Conservation (phyloP, 35 echinoderm and acorn worm genomes). For the Lytechinus variegatus region DNA sequence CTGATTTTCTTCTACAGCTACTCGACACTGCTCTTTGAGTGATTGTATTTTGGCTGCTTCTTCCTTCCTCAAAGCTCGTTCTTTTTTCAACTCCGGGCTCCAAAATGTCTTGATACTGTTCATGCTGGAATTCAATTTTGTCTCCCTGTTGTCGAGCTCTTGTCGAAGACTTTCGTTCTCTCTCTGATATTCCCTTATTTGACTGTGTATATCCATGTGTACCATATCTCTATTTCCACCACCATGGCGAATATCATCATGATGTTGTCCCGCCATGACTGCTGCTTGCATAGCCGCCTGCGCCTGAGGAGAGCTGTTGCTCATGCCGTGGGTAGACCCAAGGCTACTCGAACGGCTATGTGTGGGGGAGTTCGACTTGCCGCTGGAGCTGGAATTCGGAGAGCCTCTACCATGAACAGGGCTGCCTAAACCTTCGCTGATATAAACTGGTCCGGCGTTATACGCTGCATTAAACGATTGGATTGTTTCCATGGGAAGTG, state of each 20-base stretch:
- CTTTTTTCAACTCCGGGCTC: slow-evolving; percentile 99
- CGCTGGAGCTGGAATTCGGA: slow-evolving; percentile 72
- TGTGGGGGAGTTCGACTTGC: slow-evolving; percentile 76
- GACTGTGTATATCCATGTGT: slow-evolving; percentile 81
- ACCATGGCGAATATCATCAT: slow-evolving; percentile 61
- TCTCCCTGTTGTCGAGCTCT: slow-evolving; percentile 89
- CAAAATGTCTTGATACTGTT: slow-evolving; percentile 99
- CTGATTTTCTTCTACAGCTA: slow-evolving; percentile 94
- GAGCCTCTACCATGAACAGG: slow-evolving; percentile 72
- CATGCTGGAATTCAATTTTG: slow-evolving; percentile 96
- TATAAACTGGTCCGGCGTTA: slow-evolving; percentile 92
- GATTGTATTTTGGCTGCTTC: slow-evolving; percentile 82
- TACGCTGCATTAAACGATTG: slow-evolving; percentile 99
- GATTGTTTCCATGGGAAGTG: slow-evolving; percentile 94
- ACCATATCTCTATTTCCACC: slow-evolving; percentile 53
- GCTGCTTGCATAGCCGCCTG: slow-evolving; percentile 38
- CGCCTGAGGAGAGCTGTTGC: slow-evolving; percentile 60
- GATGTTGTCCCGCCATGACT: slow-evolving; percentile 46
- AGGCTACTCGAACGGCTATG: slow-evolving; percentile 93
- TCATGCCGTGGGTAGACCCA: slow-evolving; percentile 82
- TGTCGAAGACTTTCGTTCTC: slow-evolving; percentile 85
- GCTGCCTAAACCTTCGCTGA: slow-evolving; percentile 87
- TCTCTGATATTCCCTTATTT: slow-evolving; percentile 88
- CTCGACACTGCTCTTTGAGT: slow-evolving; percentile 88
- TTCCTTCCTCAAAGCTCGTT: slow-evolving; percentile 92